Base-by-base conservation (phyloP, 2,113 vertebrate genomes). In the Zapus hudsonius region DNA sequence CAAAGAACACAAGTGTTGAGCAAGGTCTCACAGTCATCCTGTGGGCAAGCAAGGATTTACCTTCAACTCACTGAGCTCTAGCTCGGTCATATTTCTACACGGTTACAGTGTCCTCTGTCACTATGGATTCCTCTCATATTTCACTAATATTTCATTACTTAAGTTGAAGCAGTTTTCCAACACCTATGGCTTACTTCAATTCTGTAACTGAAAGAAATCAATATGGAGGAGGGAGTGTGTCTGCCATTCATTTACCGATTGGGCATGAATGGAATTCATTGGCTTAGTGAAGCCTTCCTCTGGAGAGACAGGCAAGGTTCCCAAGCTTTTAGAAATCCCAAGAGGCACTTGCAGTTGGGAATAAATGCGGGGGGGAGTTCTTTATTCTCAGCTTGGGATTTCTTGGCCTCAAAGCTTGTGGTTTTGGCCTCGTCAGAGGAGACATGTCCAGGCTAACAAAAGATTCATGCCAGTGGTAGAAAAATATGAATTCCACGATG, bases 211-310 rank as follows among this genome's bases (percentile, higher is more conserved):
- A 5, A 85, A 40, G 40, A 31, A 85, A 74, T 20, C 42, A 42
- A 5, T 6, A 5, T 0, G 29, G 36, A 7, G 47, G 36, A 59
- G 38, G 40, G 16, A 29, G 47, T 22, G 7, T 33, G 42, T 55
- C 13, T 38, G 4, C 1, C 6, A 27, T 19, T 11, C 15, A 17
- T 52, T 25, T 2, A 52, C 63, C n/a, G 7, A 44, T 0, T 0
- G 22, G 8, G 13, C 1, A 2, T 1, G 15, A 2, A 1, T 6
- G 7, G 17, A 31, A 0, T 10, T 44, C 52, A 23, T 27, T 3
- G 22, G 61, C 13, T 2, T 9, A 10, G 12, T 2, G 4, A 13
- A 0, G 0, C 4, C 20, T 42, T 20, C 7, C 5, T 57, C 4
- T 4, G 2, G 5, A 25, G 59, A 78, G 59, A 38, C 3, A 15